Percentiles rank a stretch among this genome's conserved stretches.
Evolutionary conservation across 1,140 invertebrate genomes (phyloP).

Genomic region (Globodera rostochiensis): DNA sequence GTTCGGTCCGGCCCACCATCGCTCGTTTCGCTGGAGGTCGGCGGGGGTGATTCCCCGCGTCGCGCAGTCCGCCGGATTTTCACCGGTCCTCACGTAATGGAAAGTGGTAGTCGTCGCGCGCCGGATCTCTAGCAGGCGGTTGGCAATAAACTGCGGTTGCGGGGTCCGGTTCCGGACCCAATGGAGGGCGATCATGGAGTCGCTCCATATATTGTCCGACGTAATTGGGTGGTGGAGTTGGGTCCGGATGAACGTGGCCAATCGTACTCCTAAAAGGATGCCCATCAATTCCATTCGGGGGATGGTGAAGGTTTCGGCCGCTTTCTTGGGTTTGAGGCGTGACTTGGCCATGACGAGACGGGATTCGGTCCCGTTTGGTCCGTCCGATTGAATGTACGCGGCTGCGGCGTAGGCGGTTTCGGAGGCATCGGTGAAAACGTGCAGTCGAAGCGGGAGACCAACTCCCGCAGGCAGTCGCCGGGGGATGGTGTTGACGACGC

Average conservation of each 20-base stretch:
- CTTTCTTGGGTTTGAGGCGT: slow-evolving; percentile 30
- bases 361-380: background rate
- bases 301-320: slow-evolving; percentile 18
- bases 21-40: background rate
- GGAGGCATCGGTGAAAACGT: slow-evolving; percentile 43
- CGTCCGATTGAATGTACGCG: slow-evolving; percentile 25
- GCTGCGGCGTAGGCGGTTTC: slow-evolving; percentile 34
- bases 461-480: background rate
- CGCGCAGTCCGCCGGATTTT: slow-evolving; percentile 36
- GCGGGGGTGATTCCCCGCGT: slow-evolving; percentile 21
- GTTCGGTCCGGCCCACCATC: slow-evolving; percentile 37
- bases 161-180: slow-evolving; percentile 21
- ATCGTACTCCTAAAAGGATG: slow-evolving; percentile 11
- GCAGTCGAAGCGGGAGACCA: slow-evolving; percentile 14
- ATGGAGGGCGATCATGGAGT: slow-evolving; percentile 30
- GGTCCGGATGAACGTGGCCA: slow-evolving; percentile 3
- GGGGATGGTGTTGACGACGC: slow-evolving; percentile 9
- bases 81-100: slow-evolving; percentile 29
- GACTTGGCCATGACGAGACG: slow-evolving; percentile 30
- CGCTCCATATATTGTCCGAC: slow-evolving; percentile 27
- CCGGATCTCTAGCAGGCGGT: slow-evolving; percentile 34
- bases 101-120: background rate
- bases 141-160: slow-evolving; percentile 21
- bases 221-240: slow-evolving; percentile 1
- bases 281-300: slow-evolving; percentile 42